phyloP scores from a whole-genome alignment of 2,888 invertebrate genomes.

The Aelia acuminata region DNA sequence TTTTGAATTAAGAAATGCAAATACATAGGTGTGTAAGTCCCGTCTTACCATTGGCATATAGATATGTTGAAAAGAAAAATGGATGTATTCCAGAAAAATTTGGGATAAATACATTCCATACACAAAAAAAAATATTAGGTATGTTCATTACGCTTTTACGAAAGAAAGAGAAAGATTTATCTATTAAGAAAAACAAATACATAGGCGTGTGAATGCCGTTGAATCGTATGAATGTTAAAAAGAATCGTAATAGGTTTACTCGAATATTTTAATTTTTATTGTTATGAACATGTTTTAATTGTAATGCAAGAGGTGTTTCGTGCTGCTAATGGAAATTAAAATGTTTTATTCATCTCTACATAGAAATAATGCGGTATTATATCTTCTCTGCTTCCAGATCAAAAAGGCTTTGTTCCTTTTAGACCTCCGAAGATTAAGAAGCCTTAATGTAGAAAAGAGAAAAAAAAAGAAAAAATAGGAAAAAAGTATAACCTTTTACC shows the following conservation, averaged over 20 bases:
- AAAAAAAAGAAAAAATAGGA: background rate
- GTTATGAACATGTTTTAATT: background rate
- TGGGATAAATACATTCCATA: no score
- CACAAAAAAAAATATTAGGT: no score
- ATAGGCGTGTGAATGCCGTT: no score
- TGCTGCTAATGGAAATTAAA: background rate
- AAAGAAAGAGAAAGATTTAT: no score
- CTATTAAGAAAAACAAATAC: no score
- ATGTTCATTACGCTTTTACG: no score
- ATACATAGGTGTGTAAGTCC: no score
- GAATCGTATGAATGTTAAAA: no score
- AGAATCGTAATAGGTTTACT: background rate
- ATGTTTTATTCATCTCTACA: background rate
- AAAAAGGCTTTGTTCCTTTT: background rate
- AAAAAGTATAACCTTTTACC: constrained; percentile 1
- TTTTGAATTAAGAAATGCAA: no score
- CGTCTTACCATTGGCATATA: no score
- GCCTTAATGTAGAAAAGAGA: background rate
- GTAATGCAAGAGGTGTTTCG: background rate
- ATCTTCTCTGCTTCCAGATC: background rate
- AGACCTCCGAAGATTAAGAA: background rate
- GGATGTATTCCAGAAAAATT: no score
- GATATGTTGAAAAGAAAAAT: no score
- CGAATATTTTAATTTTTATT: background rate
- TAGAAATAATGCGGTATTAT: background rate